Evolutionary conservation across 2,888 invertebrate species (phyloP).

Genomic region (Ornithoptera alexandrae): DNA sequence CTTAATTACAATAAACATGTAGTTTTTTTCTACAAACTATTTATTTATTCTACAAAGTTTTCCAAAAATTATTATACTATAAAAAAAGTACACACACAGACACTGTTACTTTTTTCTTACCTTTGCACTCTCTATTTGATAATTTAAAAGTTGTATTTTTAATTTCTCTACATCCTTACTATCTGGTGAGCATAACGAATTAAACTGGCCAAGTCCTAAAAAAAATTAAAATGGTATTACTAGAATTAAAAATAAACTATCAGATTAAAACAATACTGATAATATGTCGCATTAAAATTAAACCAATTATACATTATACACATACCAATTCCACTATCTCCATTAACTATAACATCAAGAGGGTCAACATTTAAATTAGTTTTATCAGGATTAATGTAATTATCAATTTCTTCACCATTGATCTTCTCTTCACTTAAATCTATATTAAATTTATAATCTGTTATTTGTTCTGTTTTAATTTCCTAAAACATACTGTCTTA

Average conservation of each 20-base stretch:
- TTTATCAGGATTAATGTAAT: constrained; percentile 23
- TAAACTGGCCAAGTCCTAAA: constrained; percentile 44
- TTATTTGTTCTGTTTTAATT: constrained; percentile 56
- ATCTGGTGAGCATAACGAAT: constrained; percentile 38
- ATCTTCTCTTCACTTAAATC: constrained; percentile 38
- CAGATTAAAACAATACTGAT: no score
- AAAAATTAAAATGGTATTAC: no score
- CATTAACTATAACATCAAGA: constrained; percentile 51
- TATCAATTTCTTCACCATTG: constrained; percentile 32
- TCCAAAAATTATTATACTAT: no score
- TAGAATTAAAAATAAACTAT: no score
- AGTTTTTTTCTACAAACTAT: no score
- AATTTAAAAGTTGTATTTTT: constrained; percentile 61
- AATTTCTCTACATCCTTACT: constrained; percentile 56
- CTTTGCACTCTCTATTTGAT: constrained; percentile 68
- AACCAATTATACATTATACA: neutral
- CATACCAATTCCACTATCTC: constrained; percentile 54
- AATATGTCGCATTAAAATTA: no score
- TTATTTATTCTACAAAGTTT: no score
- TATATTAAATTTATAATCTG: constrained; percentile 39
- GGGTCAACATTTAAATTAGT: constrained; percentile 47
- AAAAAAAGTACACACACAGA: no score
- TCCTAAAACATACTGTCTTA: constrained; percentile 43
- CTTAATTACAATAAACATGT: no score
- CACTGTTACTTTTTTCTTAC: constrained; percentile 40